phyloP scores from a whole-genome alignment of 2,888 invertebrate species.

The Aphodius granarius region DNA sequence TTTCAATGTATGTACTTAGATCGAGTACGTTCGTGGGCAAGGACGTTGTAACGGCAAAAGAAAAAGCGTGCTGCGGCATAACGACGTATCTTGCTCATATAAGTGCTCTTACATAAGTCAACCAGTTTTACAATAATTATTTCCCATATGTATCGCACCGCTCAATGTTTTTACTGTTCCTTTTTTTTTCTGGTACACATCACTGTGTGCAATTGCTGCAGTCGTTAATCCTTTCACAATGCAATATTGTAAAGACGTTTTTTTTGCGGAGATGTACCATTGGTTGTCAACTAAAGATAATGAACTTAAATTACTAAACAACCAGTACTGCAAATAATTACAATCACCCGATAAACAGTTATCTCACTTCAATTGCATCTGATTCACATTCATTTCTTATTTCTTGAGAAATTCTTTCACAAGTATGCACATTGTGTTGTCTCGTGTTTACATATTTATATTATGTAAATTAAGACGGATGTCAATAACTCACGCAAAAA shows the following conservation, averaged over 20 bases:
- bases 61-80: conserved; percentile 15
- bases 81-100: conserved; percentile 18
- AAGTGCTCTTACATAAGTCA: conserved; percentile 19
- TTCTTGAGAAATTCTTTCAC: no score
- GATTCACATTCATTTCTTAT: no score
- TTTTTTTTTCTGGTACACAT: conserved; percentile 7
- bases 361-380: no score
- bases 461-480: no score
- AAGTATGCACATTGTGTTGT: no score
- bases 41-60: conserved; percentile 27
- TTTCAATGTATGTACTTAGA: background rate
- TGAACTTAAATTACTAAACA: no score
- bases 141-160: conserved; percentile 26
- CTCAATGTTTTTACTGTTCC: conserved; percentile 21
- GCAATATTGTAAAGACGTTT: background rate
- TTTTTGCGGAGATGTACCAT: background rate
- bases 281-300: no score
- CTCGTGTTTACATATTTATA: no score
- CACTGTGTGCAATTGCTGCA: background rate
- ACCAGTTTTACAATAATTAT: conserved; percentile 21
- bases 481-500: no score
- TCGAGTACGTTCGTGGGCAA: conserved; percentile 14
- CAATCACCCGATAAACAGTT: no score
- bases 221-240: background rate
- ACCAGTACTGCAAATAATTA: no score